Conservation (phyloP, 23 tunicate genomes). For the Diplosoma virens region DNA sequence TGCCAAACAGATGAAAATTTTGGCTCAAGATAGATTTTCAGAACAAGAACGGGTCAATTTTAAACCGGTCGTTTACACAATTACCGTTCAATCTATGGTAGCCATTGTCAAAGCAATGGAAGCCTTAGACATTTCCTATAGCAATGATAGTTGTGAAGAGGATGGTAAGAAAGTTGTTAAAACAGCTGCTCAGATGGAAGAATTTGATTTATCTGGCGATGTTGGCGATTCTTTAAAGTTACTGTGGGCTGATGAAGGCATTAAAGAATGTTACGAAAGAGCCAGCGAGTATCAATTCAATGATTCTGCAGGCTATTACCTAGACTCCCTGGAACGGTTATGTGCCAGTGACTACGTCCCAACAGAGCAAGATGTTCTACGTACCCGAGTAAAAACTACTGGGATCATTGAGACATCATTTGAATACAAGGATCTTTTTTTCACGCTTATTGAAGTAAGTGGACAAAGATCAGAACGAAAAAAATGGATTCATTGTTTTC, state of each 20-base stretch:
- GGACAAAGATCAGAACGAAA: slow-evolving; percentile 92
- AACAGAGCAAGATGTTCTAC: slow-evolving; percentile 89
- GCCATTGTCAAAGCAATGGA: slow-evolving; percentile 93
- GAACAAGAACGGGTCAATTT: slow-evolving; percentile 64
- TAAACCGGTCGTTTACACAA: slow-evolving; percentile 67
- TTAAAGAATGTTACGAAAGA: slow-evolving; percentile 66
- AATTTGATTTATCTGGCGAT: slow-evolving; percentile 55
- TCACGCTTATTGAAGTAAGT: slow-evolving; percentile 92
- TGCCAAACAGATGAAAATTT: slow-evolving; percentile 92
- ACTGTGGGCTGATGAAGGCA: slow-evolving; percentile 81
- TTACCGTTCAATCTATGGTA: slow-evolving; percentile 71
- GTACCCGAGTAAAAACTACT: slow-evolving; percentile 87
- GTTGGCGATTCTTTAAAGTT: slow-evolving; percentile 51
- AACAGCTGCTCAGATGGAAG: slow-evolving; percentile 53
- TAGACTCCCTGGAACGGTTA: slow-evolving; percentile 67
- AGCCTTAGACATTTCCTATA: slow-evolving; percentile 51
- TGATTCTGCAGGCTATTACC: slow-evolving; percentile 90
- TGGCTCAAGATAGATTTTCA: slow-evolving; percentile 83
- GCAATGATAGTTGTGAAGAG: slow-evolving; percentile 19
- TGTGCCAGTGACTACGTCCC: slow-evolving; percentile 71
- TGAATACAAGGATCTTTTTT: slow-evolving; percentile 75
- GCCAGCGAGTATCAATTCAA: slow-evolving; percentile 95
- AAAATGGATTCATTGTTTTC: slow-evolving; percentile 98
- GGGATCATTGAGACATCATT: slow-evolving; percentile 92
- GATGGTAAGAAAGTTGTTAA: slow-evolving; percentile 59